Percentiles rank a stretch among this genome's conserved stretches.
These are phyloP conservation scores for Dicrostonyx torquatus DNA, from an alignment of 2,797 vertebrate genomes.

Conservation along the genomic window DNA sequence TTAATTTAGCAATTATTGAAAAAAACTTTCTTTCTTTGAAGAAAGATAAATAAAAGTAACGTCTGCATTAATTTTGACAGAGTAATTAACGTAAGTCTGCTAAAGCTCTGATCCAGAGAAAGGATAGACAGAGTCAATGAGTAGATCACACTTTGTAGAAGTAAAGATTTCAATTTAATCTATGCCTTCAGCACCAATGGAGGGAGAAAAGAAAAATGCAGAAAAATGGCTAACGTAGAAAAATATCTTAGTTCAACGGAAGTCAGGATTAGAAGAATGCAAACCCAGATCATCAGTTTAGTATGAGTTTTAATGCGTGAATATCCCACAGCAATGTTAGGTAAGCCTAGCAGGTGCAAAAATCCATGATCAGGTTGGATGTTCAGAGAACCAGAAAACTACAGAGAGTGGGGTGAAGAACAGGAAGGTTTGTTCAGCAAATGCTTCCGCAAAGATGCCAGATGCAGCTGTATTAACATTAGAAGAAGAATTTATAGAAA, in stretches of 20 bases:
- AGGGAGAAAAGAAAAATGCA: neutral
- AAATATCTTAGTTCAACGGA: neutral
- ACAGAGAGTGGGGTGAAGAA: neutral
- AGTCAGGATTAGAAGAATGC: neutral
- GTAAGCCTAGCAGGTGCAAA: neutral
- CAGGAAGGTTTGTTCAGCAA: neutral
- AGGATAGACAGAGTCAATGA: neutral
- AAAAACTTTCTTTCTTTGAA: neutral
- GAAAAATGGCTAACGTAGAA: neutral
- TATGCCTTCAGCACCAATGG: neutral
- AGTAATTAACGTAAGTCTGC: neutral
- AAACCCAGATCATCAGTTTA: neutral
- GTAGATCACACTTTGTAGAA: neutral
- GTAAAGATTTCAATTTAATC: neutral
- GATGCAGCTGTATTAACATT: neutral
- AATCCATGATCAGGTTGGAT: neutral
- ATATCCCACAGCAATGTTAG: neutral
- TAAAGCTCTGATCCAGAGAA: neutral
- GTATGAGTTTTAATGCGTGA: neutral
- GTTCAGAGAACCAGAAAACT: neutral
- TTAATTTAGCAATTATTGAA: neutral
- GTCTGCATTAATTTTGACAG: neutral
- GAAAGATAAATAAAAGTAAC: neutral
- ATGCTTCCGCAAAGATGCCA: neutral
- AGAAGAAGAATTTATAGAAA: conserved; percentile 35